Evolutionary conservation across 2,113 vertebrate genomes (phyloP).

Genomic region (Microtus ochrogaster): DNA sequence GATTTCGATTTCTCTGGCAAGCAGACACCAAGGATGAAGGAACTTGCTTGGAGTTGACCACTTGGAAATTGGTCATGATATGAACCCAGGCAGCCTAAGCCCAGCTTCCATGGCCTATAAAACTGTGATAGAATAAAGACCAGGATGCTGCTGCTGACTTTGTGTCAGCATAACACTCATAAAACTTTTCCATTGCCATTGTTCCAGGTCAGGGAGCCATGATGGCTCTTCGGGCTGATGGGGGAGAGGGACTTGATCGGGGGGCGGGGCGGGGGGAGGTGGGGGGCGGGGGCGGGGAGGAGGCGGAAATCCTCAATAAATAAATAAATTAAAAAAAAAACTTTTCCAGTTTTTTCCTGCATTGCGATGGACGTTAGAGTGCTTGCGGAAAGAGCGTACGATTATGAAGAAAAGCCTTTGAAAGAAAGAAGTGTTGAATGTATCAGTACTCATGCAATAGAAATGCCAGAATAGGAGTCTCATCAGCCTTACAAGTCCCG

Average conservation of each 20-base stretch:
- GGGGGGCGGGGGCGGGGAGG: too few species aligned
- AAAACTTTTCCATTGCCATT: not conserved
- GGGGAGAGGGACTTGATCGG: too few species aligned
- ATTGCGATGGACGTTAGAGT: not conserved
- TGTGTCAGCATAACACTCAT: not conserved
- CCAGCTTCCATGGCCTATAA: not conserved
- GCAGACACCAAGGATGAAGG: not conserved
- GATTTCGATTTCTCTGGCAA: not conserved
- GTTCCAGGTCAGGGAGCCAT: too few species aligned
- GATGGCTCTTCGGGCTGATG: too few species aligned
- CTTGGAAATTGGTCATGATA: not conserved
- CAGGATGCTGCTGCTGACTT: not conserved
- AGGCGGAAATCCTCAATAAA: too few species aligned
- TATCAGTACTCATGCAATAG: not conserved
- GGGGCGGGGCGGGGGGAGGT: too few species aligned
- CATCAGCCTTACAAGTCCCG: not conserved
- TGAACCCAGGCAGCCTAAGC: not conserved
- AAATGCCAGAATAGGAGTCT: not conserved
- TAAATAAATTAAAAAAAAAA: too few species aligned
- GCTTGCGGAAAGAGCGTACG: not conserved
- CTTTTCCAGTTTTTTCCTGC: not conserved
- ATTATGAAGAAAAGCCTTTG: constrained; percentile 2
- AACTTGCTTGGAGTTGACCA: not conserved
- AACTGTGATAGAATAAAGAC: not conserved
- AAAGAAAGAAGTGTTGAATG: not conserved